Conservation (phyloP, 2,113 vertebrate species). For the Labrus mixtus region DNA sequence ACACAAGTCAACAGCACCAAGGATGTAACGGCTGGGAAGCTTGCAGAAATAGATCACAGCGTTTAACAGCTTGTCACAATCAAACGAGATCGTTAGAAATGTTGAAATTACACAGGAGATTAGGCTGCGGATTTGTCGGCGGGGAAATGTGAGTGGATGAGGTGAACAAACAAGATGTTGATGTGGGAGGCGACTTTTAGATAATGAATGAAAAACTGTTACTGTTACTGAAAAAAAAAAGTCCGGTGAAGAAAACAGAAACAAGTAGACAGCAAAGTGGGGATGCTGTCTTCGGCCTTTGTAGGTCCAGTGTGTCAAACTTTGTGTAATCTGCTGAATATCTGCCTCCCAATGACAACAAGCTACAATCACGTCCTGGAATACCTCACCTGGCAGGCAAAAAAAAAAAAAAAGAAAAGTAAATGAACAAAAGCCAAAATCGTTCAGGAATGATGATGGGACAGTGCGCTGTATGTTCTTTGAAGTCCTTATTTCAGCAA, state of each 20-base stretch:
- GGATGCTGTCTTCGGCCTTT: neutral
- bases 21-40: slow-evolving; percentile 18
- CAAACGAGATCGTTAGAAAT: slow-evolving; percentile 94
- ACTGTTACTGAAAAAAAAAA: neutral
- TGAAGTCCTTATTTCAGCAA: slow-evolving; percentile 99
- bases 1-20: slow-evolving; percentile 65
- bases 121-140: slow-evolving; percentile 13
- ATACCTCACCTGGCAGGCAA: slow-evolving; percentile 17
- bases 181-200: neutral
- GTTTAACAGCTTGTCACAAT: slow-evolving; percentile 70
- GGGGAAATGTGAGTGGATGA: slow-evolving; percentile 34
- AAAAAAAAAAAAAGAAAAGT: neutral
- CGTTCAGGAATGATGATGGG: slow-evolving; percentile 47
- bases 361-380: neutral
- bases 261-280: neutral
- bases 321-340: slow-evolving; percentile 4
- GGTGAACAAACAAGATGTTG: neutral
- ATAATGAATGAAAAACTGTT: neutral
- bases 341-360: neutral
- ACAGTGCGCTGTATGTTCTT: slow-evolving; percentile 86
- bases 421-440: slow-evolving; percentile 42
- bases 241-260: neutral
- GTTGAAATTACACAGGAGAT: slow-evolving; percentile 82
- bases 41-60: slow-evolving; percentile 61
- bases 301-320: neutral